Percentiles rank a stretch among this genome's conserved stretches.
These are phyloP conservation scores for Rapana venosa DNA, from an alignment of 2,888 invertebrate genomes.

Conservation along the genomic window DNA sequence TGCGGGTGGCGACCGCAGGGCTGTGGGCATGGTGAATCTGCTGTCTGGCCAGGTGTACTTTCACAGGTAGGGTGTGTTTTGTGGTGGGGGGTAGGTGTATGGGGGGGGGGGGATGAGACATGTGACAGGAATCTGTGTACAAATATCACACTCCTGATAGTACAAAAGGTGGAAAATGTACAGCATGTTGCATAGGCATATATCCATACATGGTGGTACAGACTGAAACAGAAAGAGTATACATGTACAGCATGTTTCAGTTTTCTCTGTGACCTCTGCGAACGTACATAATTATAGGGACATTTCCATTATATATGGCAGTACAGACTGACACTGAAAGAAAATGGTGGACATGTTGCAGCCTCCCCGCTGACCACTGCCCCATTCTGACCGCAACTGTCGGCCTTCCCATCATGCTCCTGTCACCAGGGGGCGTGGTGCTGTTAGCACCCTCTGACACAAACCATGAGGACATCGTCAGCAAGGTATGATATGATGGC, in stretches of 20 bases:
- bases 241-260: no score
- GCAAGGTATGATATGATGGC: slow-evolving; percentile 53
- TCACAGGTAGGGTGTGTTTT: slow-evolving; percentile 10
- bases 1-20: not conserved
- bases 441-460: slow-evolving; percentile 53
- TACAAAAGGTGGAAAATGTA: no score
- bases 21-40: slow-evolving; percentile 26
- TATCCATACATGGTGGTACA: no score
- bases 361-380: slow-evolving; percentile 27
- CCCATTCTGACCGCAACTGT: slow-evolving; percentile 24
- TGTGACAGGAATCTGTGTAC: no score
- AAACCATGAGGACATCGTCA: slow-evolving; percentile 63
- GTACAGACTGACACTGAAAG: no score
- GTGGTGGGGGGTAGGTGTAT: not conserved
- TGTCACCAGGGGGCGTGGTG: slow-evolving; percentile 54
- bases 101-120: not conserved
- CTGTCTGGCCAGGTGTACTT: not conserved
- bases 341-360: slow-evolving; percentile 13
- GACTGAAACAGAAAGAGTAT: no score
- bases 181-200: no score
- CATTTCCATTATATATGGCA: no score
- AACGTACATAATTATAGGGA: no score
- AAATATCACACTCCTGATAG: no score
- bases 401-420: slow-evolving; percentile 51
- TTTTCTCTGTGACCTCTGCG: no score